These are phyloP conservation scores for Carabus problematicus DNA, from an alignment of 2,888 invertebrate genomes.

Conservation along the genomic window DNA sequence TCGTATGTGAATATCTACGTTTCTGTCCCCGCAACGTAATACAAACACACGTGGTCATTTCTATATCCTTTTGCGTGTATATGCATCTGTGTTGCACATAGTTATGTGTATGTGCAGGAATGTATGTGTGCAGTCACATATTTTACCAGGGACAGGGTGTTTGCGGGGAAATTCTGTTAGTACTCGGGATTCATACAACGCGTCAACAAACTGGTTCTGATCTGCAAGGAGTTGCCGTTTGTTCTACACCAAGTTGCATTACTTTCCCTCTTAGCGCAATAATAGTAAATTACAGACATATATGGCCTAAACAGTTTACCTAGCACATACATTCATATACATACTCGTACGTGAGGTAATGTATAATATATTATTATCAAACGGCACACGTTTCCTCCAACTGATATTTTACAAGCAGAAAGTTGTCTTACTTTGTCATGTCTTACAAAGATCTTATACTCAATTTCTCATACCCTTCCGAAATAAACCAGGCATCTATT, in stretches of 20 bases:
- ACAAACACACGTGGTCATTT: neutral
- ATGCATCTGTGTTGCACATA: conserved; percentile 2
- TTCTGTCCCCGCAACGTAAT: conserved; percentile 20
- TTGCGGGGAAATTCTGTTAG: neutral
- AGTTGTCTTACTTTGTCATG: too few relatives aligned
- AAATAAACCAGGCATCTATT: too few relatives aligned
- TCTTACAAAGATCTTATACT: too few relatives aligned
- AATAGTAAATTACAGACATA: conserved; percentile 18
- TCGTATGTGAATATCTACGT: conserved; percentile 22
- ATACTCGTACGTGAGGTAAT: too few relatives aligned
- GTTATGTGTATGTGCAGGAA: conserved; percentile 3
- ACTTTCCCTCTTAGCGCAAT: conserved; percentile 33
- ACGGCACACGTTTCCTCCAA: too few relatives aligned
- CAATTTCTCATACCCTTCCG: too few relatives aligned
- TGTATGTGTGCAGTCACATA: conserved; percentile 13
- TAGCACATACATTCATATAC: too few relatives aligned
- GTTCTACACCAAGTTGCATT: neutral
- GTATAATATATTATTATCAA: too few relatives aligned
- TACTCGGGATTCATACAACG: conserved; percentile 13
- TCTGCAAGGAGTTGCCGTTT: neutral
- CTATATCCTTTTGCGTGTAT: neutral
- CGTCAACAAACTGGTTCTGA: conserved; percentile 24
- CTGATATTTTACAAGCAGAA: too few relatives aligned
- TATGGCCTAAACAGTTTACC: conserved; percentile 16
- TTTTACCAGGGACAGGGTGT: too few relatives aligned